Percentiles rank a stretch among this genome's conserved stretches.
Conservation (phyloP, 2,113 vertebrate genomes). For the Echinops telfairi region DNA sequence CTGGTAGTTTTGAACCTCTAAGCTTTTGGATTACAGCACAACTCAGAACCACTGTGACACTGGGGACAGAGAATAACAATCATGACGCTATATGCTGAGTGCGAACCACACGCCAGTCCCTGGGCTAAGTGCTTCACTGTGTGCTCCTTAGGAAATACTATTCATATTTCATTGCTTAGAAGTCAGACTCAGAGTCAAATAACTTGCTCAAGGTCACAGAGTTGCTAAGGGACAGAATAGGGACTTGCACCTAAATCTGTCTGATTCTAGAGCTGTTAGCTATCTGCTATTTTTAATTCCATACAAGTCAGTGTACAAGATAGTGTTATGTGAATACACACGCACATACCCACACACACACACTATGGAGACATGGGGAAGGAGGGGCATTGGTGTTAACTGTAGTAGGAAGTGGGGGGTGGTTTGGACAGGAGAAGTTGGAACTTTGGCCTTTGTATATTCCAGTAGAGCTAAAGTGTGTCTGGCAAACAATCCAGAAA, state of each 20-base stretch:
- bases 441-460: neutral
- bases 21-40: too few relatives aligned
- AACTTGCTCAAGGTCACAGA: neutral
- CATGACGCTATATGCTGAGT: neutral
- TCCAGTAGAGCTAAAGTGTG: neutral
- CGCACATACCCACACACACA: too few relatives aligned
- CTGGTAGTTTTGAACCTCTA: too few relatives aligned
- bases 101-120: neutral
- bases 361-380: neutral
- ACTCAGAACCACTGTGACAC: too few relatives aligned
- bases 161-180: slow-evolving; percentile 1
- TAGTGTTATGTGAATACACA: neutral
- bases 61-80: neutral
- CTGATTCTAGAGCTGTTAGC: neutral
- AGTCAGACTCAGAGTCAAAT: slow-evolving; percentile 14
- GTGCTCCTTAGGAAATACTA: neutral
- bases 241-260: neutral
- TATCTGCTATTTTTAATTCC: neutral
- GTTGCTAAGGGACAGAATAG: neutral
- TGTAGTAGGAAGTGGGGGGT: neutral
- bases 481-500: neutral
- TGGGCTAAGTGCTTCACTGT: neutral
- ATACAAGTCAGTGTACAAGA: neutral
- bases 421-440: neutral
- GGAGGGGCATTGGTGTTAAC: neutral